Conservation (phyloP, 2,888 invertebrate genomes). For the Leucozona laternaria region DNA sequence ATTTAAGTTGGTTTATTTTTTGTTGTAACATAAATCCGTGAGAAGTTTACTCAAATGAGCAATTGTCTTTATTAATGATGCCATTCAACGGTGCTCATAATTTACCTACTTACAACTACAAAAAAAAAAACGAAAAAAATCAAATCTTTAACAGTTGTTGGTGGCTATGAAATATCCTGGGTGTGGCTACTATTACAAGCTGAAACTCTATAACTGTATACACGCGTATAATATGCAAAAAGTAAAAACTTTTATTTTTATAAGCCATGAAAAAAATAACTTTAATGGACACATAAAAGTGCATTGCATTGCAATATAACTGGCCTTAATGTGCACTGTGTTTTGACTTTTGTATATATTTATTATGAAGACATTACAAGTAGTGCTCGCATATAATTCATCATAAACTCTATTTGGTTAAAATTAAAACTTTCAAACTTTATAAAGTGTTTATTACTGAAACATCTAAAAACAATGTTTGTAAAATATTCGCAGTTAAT, state of each 20-base stretch:
- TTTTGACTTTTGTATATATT: background rate
- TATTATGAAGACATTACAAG: background rate
- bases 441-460: too few species aligned
- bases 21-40: slow-evolving; percentile 26
- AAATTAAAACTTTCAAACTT: too few species aligned
- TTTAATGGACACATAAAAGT: background rate
- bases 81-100: slow-evolving; percentile 24
- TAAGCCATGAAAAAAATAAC: slow-evolving; percentile 15
- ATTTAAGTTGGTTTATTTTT: background rate
- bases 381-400: background rate
- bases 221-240: background rate
- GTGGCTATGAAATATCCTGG: slow-evolving; percentile 10
- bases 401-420: background rate
- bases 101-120: background rate
- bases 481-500: too few species aligned
- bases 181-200: background rate
- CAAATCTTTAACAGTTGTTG: background rate
- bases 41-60: slow-evolving; percentile 50
- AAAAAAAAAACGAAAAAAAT: slow-evolving; percentile 1
- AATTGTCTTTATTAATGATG: slow-evolving; percentile 52
- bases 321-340: slow-evolving; percentile 10
- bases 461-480: too few species aligned
- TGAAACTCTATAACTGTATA: background rate
- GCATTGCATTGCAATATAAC: slow-evolving; percentile 6
- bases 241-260: background rate